Conservation (phyloP, 2,888 invertebrate species). For the Cephus runcator region DNA sequence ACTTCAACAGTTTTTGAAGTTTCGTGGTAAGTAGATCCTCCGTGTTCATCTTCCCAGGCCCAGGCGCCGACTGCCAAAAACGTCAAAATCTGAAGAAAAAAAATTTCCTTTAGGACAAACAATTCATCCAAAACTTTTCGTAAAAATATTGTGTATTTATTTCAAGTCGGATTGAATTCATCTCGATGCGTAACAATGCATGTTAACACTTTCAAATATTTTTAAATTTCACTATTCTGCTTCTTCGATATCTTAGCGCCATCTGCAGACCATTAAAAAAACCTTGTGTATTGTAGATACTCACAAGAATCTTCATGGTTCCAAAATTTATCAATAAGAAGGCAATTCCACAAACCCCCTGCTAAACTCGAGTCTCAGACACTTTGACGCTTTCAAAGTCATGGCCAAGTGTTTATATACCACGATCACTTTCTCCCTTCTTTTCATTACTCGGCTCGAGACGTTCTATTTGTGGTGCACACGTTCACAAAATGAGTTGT, state of each 20-base stretch:
- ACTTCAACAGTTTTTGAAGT: conserved; percentile 56
- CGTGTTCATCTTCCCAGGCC: conserved; percentile 45
- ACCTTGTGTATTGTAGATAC: conserved; percentile 26
- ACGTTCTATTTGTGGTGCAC: background rate
- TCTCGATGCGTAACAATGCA: background rate
- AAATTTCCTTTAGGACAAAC: background rate
- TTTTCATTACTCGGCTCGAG: conserved; percentile 35
- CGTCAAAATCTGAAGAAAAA: conserved; percentile 42
- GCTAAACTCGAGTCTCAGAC: conserved; percentile 31
- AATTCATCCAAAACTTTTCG: background rate
- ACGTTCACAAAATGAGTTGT: background rate
- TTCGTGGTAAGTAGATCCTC: conserved; percentile 55
- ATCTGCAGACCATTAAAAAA: background rate
- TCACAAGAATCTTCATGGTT: conserved; percentile 54
- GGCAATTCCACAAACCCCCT: conserved; percentile 27
- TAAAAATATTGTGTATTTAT: background rate
- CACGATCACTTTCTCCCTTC: conserved; percentile 62
- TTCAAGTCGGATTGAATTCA: background rate
- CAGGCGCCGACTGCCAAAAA: conserved; percentile 36
- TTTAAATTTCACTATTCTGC: background rate
- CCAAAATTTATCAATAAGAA: conserved; percentile 12
- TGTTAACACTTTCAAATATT: background rate
- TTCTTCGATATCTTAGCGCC: background rate
- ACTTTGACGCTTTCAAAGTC: conserved; percentile 61
- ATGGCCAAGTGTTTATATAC: conserved; percentile 63